Base-by-base conservation (phyloP, 2,797 vertebrate genomes). In the Coregonus sp. region DNA sequence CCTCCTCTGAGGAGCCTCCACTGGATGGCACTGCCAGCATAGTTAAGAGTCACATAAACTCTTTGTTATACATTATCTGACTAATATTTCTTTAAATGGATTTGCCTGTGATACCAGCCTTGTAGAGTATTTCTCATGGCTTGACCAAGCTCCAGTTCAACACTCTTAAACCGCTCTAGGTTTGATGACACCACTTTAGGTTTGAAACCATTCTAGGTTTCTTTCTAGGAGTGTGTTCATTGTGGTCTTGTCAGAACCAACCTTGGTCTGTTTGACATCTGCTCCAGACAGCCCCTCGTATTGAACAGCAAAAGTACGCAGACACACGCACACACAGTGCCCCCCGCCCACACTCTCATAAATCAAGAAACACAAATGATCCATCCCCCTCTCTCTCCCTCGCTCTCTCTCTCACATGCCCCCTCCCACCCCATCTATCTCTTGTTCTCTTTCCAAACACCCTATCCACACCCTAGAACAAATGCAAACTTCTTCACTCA, bases 401-500 rank as follows among this genome's bases (percentile, higher is more conserved):
- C 25, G 1, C 25, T 33, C 33, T 33, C 4, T 35, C 56, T 35
- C 35, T 35, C 35, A 4, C 35, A 35, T 4, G 4, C 66, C 16
- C 15, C 7, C 40, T 20, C 11, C 6, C 63, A 2, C 63, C 63
- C 63, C 11, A 20, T 7, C 20, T 7, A 3, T 14, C 29, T 0
- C 68, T 40, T n/a, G 14, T 50, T 47, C 37, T 33, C 63, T 31
- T 65, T 20, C 54, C 31, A 74, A 66, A 75, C 54, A 68, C 67
- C 51, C 37, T 4, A 71, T 54, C 61, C 74, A 77, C 73, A 76
- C 66, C 77, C 75, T 78, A 56, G 31, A 40, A 71, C 67, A 65
- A 69, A 72, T 20, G 7, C 63, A 56, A 81, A 78, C 73, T 80
- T 81, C 79, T 77, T 65, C 75, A 70, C 74, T 51, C 72, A 29